Evolutionary conservation across 2,113 vertebrate genomes (phyloP).

Genomic region (Scartelaos histophorus): DNA sequence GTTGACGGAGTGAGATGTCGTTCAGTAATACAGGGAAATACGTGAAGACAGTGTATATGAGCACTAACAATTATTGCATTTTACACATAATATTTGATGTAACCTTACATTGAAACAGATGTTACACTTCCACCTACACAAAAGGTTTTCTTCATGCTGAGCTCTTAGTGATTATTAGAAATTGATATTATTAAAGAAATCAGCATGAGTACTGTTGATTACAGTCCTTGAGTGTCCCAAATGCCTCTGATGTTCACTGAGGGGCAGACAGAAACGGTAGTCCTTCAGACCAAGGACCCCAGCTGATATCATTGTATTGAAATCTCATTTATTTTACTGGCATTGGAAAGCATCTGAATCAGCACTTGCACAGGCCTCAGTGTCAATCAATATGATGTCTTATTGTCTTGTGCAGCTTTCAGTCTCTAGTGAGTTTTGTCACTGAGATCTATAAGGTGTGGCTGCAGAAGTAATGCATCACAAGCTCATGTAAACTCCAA

Average conservation of each 20-base stretch:
- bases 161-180: background rate
- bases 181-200: background rate
- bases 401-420: background rate
- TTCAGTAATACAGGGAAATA: conserved; percentile 24
- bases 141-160: too few relatives aligned
- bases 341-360: background rate
- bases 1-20: conserved; percentile 46
- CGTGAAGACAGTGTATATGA: background rate
- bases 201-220: conserved; percentile 10
- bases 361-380: conserved; percentile 1
- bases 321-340: conserved; percentile 15
- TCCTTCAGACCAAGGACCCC: conserved; percentile 28
- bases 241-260: conserved; percentile 16
- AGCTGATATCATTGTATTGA: conserved; percentile 24
- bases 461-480: background rate
- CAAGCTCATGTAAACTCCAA: background rate
- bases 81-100: conserved; percentile 12
- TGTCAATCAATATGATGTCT: background rate
- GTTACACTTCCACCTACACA: background rate
- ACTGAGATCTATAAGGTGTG: background rate
- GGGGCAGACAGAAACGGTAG: conserved; percentile 16
- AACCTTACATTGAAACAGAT: conserved; percentile 28
- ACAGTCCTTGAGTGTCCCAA: conserved; percentile 9
- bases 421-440: background rate
- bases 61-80: background rate